Base-by-base conservation (phyloP, 2,888 invertebrate species). In the Neria commutata region DNA sequence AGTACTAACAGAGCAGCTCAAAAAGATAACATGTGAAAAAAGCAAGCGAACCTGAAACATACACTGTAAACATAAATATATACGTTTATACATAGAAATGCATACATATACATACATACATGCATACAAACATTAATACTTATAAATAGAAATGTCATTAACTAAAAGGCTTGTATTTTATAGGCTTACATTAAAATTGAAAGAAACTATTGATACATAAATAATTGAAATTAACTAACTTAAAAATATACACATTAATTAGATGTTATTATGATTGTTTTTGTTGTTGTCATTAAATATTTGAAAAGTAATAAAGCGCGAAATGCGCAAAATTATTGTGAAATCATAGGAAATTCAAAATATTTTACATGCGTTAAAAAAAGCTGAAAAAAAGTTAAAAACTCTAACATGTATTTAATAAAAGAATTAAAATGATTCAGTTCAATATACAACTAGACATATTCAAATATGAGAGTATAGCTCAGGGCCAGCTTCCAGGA, bases 241-340 rank as follows among this genome's bases (percentile, higher is more conserved):
- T 29, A 29, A 8, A 29, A 6, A 11, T 29, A 29, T 29, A 11
- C 29, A 29, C 11, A 29, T 29, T 29, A 29, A 29, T 8, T 29
- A 8, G 29, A 29, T 29, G 29, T 37, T 37, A 37, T 37, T 37
- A 8, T 14, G 4, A 37, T 4, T 37, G 37, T 37, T 37, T 37
- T 37, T n/a, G 37, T 37, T 37, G 37, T 37, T 37, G 37, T 37
- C 37, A 37, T n/a, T 14, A 37, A 37, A 37, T 37, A 29, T 37
- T n/a, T 37, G 37, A 37, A 37, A 37, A 37, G 4, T 14, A 37
- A 37, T 14, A 37, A 37, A 6, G n/a, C n/a, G n/a, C n/a, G n/a
- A n/a, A n/a, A n/a, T n/a, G n/a, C n/a, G n/a, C n/a, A n/a, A n/a
- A n/a, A n/a, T n/a, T n/a, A n/a, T n/a, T n/a, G n/a, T n/a, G n/a